A percentile compares a stretch with the other conserved stretches of the same genome.
phyloP scores from a whole-genome alignment of 2,888 invertebrate species.

The Thecocarcelia acutangulata region DNA sequence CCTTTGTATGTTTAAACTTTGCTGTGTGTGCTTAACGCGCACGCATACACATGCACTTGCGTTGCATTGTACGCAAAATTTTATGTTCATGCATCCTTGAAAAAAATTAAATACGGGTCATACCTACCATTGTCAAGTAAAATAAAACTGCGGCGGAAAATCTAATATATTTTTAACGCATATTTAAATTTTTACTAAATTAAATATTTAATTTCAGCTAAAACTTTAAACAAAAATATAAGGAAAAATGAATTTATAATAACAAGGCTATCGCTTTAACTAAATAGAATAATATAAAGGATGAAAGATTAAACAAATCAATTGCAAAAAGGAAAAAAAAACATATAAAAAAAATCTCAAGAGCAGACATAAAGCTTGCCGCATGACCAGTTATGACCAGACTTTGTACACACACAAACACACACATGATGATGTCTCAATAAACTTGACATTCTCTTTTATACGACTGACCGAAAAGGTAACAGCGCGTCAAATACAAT shows the following conservation, averaged over 20 bases:
- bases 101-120: conserved; percentile 45
- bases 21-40: not conserved
- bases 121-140: conserved; percentile 26
- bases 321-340: not conserved
- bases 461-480: not conserved
- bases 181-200: not conserved
- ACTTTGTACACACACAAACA: not conserved
- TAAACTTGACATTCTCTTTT: conserved; percentile 6
- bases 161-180: not conserved
- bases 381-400: conserved; percentile 20
- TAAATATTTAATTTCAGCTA: not conserved
- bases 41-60: not conserved
- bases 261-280: not conserved
- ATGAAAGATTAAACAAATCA: not conserved
- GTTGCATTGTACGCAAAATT: not conserved
- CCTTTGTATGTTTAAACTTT: not conserved
- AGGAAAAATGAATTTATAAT: not conserved
- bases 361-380: not conserved
- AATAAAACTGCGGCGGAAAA: not conserved
- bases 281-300: not conserved
- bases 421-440: not conserved
- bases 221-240: too few species aligned
- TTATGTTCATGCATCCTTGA: conserved; percentile 35
- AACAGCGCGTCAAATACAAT: conserved; percentile 3
- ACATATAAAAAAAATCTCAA: not conserved